Conservation (phyloP, 2,888 invertebrate genomes). For the Hydropsyche betteni region DNA sequence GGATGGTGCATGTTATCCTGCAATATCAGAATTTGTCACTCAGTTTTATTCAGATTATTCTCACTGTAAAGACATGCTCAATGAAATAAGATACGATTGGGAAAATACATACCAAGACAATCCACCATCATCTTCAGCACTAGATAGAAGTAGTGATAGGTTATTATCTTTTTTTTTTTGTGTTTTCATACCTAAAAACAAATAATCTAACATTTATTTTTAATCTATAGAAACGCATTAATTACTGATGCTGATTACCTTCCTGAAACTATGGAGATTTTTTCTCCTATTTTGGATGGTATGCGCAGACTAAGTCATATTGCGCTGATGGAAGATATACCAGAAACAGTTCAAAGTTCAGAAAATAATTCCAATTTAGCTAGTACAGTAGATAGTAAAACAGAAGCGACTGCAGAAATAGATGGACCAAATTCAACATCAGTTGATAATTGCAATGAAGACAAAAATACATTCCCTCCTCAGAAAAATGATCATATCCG, state of each 20-base stretch:
- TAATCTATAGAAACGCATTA: slow-evolving; percentile 42
- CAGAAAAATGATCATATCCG: slow-evolving; percentile 44
- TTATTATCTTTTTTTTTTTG: not conserved
- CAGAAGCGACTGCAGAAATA: not conserved
- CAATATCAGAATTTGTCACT: slow-evolving; percentile 74
- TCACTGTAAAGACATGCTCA: slow-evolving; percentile 71
- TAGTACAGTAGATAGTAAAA: slow-evolving; percentile 5
- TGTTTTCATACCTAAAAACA: not conserved
- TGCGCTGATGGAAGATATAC: slow-evolving; percentile 3
- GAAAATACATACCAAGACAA: slow-evolving; percentile 17
- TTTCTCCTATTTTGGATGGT: slow-evolving; percentile 64
- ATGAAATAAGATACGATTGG: slow-evolving; percentile 54
- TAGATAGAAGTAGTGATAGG: slow-evolving; percentile 20
- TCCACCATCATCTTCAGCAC: slow-evolving; percentile 18
- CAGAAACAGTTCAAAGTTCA: slow-evolving; percentile 10
- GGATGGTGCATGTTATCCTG: slow-evolving; percentile 60
- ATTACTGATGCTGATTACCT: slow-evolving; percentile 60
- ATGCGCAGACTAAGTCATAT: slow-evolving; percentile 56
- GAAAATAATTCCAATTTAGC: slow-evolving; percentile 14
- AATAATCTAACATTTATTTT: slow-evolving; percentile 49
- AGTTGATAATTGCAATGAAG: not conserved
- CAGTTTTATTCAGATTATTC: slow-evolving; percentile 77
- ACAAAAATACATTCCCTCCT: slow-evolving; percentile 26
- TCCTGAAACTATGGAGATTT: slow-evolving; percentile 64
- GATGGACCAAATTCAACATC: slow-evolving; percentile 2